phyloP scores from a whole-genome alignment of 2,113 vertebrate species.

The Daubentonia madagascariensis region DNA sequence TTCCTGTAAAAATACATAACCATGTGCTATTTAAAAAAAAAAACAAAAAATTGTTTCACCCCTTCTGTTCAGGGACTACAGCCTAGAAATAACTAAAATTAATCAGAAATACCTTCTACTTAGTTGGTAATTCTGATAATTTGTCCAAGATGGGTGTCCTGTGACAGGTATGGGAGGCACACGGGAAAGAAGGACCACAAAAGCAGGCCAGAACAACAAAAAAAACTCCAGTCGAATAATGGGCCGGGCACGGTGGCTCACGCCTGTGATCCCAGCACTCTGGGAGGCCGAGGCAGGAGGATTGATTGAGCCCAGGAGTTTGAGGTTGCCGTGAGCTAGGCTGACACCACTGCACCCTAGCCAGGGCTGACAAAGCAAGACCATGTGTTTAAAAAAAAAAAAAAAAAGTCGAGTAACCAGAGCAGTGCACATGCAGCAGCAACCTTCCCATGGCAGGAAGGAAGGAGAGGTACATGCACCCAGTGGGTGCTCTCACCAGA shows the following conservation, averaged over 20 bases:
- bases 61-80: not conserved
- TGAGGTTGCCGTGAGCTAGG: too few relatives aligned
- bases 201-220: not conserved
- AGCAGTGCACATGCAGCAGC: rapidly evolving
- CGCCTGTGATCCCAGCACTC: too few relatives aligned
- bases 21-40: not conserved
- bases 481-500: rapidly evolving
- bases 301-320: too few relatives aligned
- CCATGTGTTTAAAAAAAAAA: too few relatives aligned
- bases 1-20: not conserved
- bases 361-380: too few relatives aligned
- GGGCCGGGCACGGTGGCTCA: too few relatives aligned
- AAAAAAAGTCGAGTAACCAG: not conserved
- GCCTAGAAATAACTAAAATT: not conserved
- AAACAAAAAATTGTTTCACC: not conserved
- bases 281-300: too few relatives aligned
- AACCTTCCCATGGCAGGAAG: too few relatives aligned
- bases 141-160: not conserved
- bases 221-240: not conserved
- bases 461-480: too few relatives aligned
- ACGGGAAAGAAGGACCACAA: not conserved
- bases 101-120: not conserved
- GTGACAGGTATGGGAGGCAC: too few relatives aligned
- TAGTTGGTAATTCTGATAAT: too few relatives aligned
- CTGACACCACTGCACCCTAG: too few relatives aligned